phyloP scores from a whole-genome alignment of 92 coral and sea anemone genomes.

The Phenganax stokvisi region DNA sequence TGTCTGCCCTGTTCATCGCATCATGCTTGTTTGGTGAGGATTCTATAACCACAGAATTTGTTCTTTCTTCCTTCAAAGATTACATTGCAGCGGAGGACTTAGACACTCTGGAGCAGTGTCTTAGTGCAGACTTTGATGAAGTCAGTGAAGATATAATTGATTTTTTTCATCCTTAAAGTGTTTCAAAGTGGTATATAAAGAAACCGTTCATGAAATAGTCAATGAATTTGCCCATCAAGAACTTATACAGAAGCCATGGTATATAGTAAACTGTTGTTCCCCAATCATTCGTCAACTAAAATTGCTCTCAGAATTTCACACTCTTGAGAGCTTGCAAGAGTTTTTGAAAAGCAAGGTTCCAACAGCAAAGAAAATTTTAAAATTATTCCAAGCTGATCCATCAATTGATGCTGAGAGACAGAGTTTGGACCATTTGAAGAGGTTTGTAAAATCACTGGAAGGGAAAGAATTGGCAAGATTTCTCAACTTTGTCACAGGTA shows the following conservation, averaged over 20 bases:
- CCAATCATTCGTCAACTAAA: constrained; percentile 22
- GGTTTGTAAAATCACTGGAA: constrained; percentile 46
- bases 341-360: constrained; percentile 39
- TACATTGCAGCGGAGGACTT: constrained; percentile 37
- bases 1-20: constrained; percentile 28
- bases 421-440: constrained; percentile 47
- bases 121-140: constrained; percentile 24
- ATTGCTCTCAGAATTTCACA: constrained; percentile 21
- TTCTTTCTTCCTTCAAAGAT: constrained; percentile 25
- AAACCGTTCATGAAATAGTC: constrained; percentile 15
- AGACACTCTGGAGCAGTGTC: constrained; percentile 26
- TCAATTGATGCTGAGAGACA: constrained; percentile 46
- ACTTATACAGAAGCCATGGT: constrained; percentile 19
- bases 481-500: neutral
- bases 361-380: constrained; percentile 44
- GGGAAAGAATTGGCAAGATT: constrained; percentile 35
- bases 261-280: constrained; percentile 40
- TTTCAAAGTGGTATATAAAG: constrained; percentile 26
- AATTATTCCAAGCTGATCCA: constrained; percentile 47
- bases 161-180: constrained; percentile 26
- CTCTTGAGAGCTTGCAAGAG: constrained; percentile 29
- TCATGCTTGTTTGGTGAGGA: constrained; percentile 39
- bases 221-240: constrained; percentile 31
- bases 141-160: constrained; percentile 30
- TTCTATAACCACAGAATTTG: constrained; percentile 2